Percentiles rank a stretch among this genome's conserved stretches.
These are phyloP conservation scores for Eupleurogrammus muticus DNA, from an alignment of 2,797 vertebrate genomes.

Conservation along the genomic window DNA sequence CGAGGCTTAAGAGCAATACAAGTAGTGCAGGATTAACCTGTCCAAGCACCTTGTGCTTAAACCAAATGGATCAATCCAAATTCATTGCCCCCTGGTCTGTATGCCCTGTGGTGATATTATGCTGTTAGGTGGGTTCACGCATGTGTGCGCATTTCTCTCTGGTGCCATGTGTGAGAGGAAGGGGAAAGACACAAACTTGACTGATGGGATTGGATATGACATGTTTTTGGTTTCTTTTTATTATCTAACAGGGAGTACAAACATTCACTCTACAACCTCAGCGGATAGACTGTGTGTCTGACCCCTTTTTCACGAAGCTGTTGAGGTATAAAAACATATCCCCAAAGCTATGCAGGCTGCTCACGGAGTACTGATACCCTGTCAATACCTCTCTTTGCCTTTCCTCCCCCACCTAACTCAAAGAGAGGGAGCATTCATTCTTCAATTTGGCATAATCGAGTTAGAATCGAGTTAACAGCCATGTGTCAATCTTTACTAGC, in stretches of 20 bases:
- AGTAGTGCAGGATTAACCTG: slow-evolving; percentile 72
- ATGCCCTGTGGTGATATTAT: slow-evolving; percentile 36
- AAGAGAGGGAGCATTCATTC: slow-evolving; percentile 83
- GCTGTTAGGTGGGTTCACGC: slow-evolving; percentile 19
- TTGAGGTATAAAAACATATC: slow-evolving; percentile 56
- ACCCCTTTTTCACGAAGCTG: slow-evolving; percentile 43
- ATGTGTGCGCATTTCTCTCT: slow-evolving; percentile 9
- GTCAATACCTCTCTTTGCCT: slow-evolving; percentile 59
- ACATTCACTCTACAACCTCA: slow-evolving; percentile 43
- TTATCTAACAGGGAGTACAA: slow-evolving; percentile 50
- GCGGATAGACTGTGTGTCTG: slow-evolving; percentile 38
- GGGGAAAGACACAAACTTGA: slow-evolving; percentile 38
- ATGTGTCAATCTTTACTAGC: slow-evolving; percentile 80
- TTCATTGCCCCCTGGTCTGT: slow-evolving; percentile 34
- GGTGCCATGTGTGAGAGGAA: slow-evolving; percentile 30
- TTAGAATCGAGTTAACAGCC: slow-evolving; percentile 84
- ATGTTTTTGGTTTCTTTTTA: slow-evolving; percentile 9
- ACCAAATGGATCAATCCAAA: slow-evolving; percentile 68
- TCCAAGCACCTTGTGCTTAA: slow-evolving; percentile 50
- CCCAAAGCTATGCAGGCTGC: slow-evolving; percentile 44
- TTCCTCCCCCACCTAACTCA: slow-evolving; percentile 45
- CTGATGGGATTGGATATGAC: slow-evolving; percentile 56
- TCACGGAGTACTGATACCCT: slow-evolving; percentile 55
- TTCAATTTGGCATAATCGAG: slow-evolving; percentile 84
- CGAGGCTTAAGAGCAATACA: slow-evolving; percentile 61